Evolutionary conservation across 2,797 vertebrate genomes (phyloP), one percentile per base, ranked within the genome.

Genomic region (Muscicapa comitata): DNA sequence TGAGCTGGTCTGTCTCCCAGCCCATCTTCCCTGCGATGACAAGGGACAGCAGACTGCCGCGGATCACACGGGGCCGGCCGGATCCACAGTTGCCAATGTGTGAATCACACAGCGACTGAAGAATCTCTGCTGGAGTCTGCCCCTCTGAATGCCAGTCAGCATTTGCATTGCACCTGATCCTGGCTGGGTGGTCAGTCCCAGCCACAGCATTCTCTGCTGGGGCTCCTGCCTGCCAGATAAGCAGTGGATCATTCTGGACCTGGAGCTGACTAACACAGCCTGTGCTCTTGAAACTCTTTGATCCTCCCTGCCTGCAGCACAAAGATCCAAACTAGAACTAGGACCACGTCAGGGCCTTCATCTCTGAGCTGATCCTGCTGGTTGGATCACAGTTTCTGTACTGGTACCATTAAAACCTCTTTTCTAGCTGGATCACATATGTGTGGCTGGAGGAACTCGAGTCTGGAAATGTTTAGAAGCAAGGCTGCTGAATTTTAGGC

Each of bases 1-100:
- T 55, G 78, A 89, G 81, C 62, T 86, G 57, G 12, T 92, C 54
- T 92, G 68, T 53, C 78, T 96, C 72, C 87, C 82, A 89, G 78
- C 75, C 47, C 50, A 88, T 67, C 31, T 68, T 93, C 80, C 54
- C 87, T 65, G 63, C 31, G 79, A 63, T 81, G 93, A 72, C 88
- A 86, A 67, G 86, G 72, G 73, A 80, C 73, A 31, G 6, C 65
- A 94, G 79, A 43, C 50, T 0, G 6, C 72, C 57, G 86, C 88
- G 59, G 70, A 94, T 88, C 82, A 68, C 91, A 75, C 54, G 4
- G 80, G 72, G 86, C 91, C 77, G 54, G 58, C 58, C 0, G 0
- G 50, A 74, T 75, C 51, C 86, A 70, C 35, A 11, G 55, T 59
- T 86, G 80, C 88, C 92, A 90, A 11, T 11, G 35, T 40, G 63